These are phyloP conservation scores for Coelopa frigida DNA, from an alignment of 1,140 invertebrate species.

Conservation along the genomic window DNA sequence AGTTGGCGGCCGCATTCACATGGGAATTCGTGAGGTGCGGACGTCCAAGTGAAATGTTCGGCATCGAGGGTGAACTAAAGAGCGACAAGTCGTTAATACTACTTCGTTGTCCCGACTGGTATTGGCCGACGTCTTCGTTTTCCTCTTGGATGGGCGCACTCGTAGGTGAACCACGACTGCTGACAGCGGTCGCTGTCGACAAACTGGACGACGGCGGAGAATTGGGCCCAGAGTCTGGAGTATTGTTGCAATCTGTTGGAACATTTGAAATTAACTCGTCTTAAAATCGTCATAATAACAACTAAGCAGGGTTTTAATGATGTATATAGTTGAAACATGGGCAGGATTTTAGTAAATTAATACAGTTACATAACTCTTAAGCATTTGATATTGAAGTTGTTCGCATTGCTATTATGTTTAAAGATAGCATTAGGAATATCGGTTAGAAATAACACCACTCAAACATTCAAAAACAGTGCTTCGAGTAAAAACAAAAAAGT, in stretches of 20 bases:
- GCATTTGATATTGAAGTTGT: too few relatives aligned
- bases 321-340: too few relatives aligned
- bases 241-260: conserved; percentile 51
- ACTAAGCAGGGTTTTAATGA: too few relatives aligned
- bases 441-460: too few relatives aligned
- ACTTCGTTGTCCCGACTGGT: conserved; percentile 42
- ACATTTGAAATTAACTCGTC: too few relatives aligned
- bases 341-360: too few relatives aligned
- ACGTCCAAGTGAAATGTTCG: conserved; percentile 88
- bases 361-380: too few relatives aligned
- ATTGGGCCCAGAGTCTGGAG: conserved; percentile 75
- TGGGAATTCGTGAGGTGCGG: conserved; percentile 56
- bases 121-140: conserved; percentile 45
- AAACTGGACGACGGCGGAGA: conserved; percentile 60
- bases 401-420: too few relatives aligned
- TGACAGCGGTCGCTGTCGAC: conserved; percentile 47
- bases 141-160: conserved; percentile 67
- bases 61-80: conserved; percentile 91
- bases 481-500: too few relatives aligned
- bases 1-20: conserved; percentile 39
- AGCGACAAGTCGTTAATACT: conserved; percentile 56
- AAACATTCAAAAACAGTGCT: too few relatives aligned
- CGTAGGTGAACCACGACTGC: conserved; percentile 49
- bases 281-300: too few relatives aligned
- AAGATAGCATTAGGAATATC: too few relatives aligned